Base-by-base conservation (phyloP, 1,140 invertebrate genomes). In the Apis laboriosa region DNA sequence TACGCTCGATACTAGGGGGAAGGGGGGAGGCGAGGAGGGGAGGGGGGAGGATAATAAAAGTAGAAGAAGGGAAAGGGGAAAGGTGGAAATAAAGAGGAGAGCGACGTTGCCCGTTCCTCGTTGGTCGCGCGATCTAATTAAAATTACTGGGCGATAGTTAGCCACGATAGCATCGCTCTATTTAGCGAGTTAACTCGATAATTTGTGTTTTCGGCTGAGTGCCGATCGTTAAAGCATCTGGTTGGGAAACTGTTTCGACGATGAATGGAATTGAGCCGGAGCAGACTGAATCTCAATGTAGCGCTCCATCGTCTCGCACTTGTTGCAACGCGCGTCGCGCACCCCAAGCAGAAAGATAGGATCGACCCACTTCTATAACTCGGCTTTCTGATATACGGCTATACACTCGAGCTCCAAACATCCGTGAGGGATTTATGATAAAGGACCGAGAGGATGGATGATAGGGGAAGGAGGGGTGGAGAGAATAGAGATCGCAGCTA, bases 281-380 rank as follows among this genome's bases (percentile, higher is more conserved):
- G 73, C 87, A 86, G 82, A 88, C 85, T 78, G 87, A 89, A 86
- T 84, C 87, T 89, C 87, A 86, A 89, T 88, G 88, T 82, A 86
- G 72, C 34, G 34, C 70, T 75, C 72, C 77, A 80, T 84, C 85
- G 84, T 86, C 77, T 86, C 88, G 87, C 88, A 89, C 88, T 89
- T 89, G 88, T 89, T 89, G 88, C 88, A 85, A 83, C 85, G 81
- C 85, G 81, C 86, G 79, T 89, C 82, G 80, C 78, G 81, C 82
- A 88, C 88, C 87, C 88, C 85, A 84, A 84, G 76, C 85, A 89
- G 88, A 89, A 89, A 89, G 88, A 89, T 89, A 89, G 87, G 79
- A 89, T 89, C 88, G 88, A 89, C 88, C 88, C 85, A 86, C 87
- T 89, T 89, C 87, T 89, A 88, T 89, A 89, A 89, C 88, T 89